A percentile compares a stretch with the other conserved stretches of the same genome.
phyloP scores from a whole-genome alignment of 2,113 vertebrate species.

The Eurystomus gularis region DNA sequence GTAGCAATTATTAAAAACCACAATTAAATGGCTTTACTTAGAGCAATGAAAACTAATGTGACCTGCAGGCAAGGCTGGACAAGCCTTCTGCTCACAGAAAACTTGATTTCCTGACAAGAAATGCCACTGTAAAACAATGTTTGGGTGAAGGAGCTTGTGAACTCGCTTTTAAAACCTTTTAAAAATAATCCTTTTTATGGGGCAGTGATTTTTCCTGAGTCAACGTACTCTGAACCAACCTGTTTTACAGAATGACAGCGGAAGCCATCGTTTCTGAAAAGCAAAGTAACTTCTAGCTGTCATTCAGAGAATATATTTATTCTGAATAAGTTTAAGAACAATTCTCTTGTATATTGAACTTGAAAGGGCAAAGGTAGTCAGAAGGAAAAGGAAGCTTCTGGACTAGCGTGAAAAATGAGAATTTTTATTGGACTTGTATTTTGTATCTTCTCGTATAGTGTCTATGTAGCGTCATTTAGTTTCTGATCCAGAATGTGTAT shows the following conservation, averaged over 20 bases:
- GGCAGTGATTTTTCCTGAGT: not conserved
- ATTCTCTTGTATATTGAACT: not conserved
- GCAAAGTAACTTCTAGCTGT: not conserved
- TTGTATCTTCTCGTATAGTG: not conserved
- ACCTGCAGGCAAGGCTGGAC: not conserved
- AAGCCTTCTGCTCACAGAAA: not conserved
- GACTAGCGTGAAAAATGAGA: not conserved
- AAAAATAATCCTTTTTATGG: not conserved
- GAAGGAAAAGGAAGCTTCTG: not conserved
- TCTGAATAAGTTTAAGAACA: not conserved
- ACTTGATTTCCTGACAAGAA: constrained; percentile 5
- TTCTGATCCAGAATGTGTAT: not conserved
- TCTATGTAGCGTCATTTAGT: not conserved
- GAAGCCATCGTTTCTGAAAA: not conserved
- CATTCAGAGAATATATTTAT: not conserved
- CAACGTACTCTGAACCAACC: not conserved
- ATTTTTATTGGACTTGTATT: not conserved
- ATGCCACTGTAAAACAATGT: not conserved
- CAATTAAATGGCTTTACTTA: not conserved
- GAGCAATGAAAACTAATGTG: not conserved
- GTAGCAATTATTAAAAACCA: constrained; percentile 1
- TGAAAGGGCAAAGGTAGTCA: not conserved
- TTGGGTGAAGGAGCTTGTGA: not conserved
- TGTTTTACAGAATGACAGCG: not conserved
- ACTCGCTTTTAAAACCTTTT: not conserved